A percentile compares a stretch with the other conserved stretches of the same genome.
Evolutionary conservation across 2,888 invertebrate species (phyloP).

Genomic region (Diarsia brunnea): DNA sequence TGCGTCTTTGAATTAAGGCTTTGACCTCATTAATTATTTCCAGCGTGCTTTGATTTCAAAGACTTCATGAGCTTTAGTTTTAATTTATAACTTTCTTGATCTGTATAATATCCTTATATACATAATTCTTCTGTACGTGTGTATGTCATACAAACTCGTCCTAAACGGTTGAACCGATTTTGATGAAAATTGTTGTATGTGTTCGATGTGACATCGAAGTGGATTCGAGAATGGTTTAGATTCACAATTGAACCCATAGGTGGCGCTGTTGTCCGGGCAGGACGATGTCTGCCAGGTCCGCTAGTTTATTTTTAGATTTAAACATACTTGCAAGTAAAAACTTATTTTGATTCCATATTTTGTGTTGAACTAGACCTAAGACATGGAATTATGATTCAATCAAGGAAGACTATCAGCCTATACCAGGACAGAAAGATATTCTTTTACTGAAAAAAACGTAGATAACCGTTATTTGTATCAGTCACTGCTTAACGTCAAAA

Average conservation of each 20-base stretch:
- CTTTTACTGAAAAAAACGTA: background rate
- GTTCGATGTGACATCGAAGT: too few species aligned
- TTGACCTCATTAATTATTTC: constrained; percentile 22
- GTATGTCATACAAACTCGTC: too few species aligned
- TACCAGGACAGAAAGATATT: background rate
- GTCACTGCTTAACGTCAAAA: background rate
- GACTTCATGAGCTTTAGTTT: constrained; percentile 4
- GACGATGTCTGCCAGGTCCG: too few species aligned
- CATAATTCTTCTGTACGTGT: too few species aligned
- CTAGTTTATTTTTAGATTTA: background rate
- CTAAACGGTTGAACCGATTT: too few species aligned
- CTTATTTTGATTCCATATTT: background rate
- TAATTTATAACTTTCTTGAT: background rate
- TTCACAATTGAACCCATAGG: too few species aligned
- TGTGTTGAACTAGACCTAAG: background rate
- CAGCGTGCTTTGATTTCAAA: background rate
- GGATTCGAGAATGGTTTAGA: too few species aligned
- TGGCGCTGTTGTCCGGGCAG: too few species aligned
- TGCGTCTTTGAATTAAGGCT: constrained; percentile 11
- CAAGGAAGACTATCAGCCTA: background rate
- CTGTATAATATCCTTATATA: too few species aligned
- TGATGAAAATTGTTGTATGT: too few species aligned
- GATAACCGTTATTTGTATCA: background rate
- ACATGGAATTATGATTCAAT: background rate
- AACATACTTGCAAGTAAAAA: background rate